A percentile compares a stretch with the other conserved stretches of the same genome.
These are phyloP conservation scores for Cyprinodon variegatus DNA, from an alignment of 2,113 vertebrate species.

Conservation along the genomic window DNA sequence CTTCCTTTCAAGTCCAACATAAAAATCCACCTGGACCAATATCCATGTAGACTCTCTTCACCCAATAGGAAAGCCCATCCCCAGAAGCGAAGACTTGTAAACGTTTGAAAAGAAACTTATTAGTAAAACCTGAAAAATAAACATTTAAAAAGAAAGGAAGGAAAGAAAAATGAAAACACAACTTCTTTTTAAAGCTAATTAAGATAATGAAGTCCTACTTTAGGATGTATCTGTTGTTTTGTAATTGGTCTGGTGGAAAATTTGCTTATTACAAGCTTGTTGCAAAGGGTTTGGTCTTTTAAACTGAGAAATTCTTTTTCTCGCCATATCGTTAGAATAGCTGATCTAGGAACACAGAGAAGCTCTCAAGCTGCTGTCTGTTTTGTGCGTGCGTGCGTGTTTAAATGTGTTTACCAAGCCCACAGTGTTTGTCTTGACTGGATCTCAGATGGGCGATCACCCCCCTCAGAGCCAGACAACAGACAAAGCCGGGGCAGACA, in stretches of 20 bases:
- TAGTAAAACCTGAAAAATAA: too few species aligned
- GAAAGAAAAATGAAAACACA: neutral
- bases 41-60: too few species aligned
- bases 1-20: too few species aligned
- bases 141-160: too few species aligned
- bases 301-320: neutral
- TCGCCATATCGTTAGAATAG: neutral
- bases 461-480: conserved; percentile 30
- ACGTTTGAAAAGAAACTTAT: too few species aligned
- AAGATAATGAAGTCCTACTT: neutral
- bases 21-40: too few species aligned
- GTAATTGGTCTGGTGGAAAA: neutral
- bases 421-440: neutral
- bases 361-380: neutral
- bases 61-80: too few species aligned
- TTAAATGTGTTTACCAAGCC: neutral
- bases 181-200: neutral
- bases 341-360: neutral
- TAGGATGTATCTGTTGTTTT: neutral
- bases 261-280: neutral
- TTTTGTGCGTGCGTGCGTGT: neutral
- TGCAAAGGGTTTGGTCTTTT: neutral
- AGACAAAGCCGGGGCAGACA: conserved; percentile 28
- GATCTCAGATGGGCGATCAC: conserved; percentile 36
- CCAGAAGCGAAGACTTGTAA: too few species aligned